Conservation (phyloP, 2,888 invertebrate species). For the Aspidapion aeneum region DNA sequence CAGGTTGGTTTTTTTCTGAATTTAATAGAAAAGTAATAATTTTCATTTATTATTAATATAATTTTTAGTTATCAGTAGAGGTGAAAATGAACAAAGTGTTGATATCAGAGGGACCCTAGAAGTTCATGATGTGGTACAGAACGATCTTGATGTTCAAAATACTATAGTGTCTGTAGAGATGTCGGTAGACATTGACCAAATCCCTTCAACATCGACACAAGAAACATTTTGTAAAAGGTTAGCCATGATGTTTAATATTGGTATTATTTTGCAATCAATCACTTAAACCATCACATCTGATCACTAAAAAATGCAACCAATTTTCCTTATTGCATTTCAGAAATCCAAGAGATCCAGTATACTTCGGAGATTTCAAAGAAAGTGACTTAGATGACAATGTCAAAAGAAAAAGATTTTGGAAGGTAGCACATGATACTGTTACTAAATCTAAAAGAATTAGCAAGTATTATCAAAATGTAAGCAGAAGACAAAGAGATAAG, state of each 20-base stretch:
- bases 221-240: background rate
- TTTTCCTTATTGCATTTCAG: background rate
- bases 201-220: too few relatives aligned
- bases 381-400: background rate
- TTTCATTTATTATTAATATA: background rate
- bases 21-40: background rate
- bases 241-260: background rate
- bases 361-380: conserved; percentile 13
- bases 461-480: conserved; percentile 10
- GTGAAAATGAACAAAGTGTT: background rate
- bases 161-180: background rate
- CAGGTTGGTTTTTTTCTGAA: background rate
- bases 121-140: background rate
- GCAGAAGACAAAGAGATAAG: conserved; percentile 5
- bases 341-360: conserved; percentile 6
- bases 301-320: background rate
- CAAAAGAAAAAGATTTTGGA: conserved; percentile 9
- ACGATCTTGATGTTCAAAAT: background rate
- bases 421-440: conserved; percentile 9
- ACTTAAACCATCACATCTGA: background rate
- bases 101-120: background rate
- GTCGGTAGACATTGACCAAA: background rate
- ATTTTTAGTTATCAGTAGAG: background rate
- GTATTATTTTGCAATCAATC: too few relatives aligned
- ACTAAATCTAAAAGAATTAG: conserved; percentile 6